Percentiles rank a stretch among this genome's conserved stretches.
Conservation (phyloP, 2,888 invertebrate species). For the Buathra laborator region DNA sequence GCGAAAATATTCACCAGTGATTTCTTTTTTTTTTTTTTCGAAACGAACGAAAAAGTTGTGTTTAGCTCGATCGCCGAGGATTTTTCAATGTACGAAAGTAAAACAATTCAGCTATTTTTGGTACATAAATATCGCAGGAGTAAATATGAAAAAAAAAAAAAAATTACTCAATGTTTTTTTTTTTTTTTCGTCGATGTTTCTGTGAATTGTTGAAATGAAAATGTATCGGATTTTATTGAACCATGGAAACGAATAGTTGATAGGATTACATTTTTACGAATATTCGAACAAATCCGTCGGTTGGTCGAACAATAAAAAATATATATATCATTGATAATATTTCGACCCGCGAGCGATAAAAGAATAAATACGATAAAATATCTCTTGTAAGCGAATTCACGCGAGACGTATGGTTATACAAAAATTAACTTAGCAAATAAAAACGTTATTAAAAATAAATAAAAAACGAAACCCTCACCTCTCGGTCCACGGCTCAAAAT, state of each 20-base stretch:
- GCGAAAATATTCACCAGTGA: no score
- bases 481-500: slow-evolving; percentile 48
- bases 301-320: slow-evolving; percentile 22
- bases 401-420: neutral
- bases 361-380: slow-evolving; percentile 3
- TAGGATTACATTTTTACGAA: neutral
- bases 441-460: neutral
- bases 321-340: slow-evolving; percentile 8
- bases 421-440: neutral
- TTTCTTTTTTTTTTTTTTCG: neutral
- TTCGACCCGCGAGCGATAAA: neutral
- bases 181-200: neutral
- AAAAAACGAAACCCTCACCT: slow-evolving; percentile 37
- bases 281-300: slow-evolving; percentile 21
- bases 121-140: neutral
- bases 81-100: neutral
- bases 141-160: neutral
- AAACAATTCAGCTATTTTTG: neutral
- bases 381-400: neutral
- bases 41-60: neutral
- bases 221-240: slow-evolving; percentile 1
- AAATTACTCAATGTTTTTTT: neutral
- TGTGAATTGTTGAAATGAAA: neutral
- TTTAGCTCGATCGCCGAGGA: neutral
- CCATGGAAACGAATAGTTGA: neutral